phyloP scores from a whole-genome alignment of 2,888 invertebrate genomes.

The Pollenia griseotomentosa region DNA sequence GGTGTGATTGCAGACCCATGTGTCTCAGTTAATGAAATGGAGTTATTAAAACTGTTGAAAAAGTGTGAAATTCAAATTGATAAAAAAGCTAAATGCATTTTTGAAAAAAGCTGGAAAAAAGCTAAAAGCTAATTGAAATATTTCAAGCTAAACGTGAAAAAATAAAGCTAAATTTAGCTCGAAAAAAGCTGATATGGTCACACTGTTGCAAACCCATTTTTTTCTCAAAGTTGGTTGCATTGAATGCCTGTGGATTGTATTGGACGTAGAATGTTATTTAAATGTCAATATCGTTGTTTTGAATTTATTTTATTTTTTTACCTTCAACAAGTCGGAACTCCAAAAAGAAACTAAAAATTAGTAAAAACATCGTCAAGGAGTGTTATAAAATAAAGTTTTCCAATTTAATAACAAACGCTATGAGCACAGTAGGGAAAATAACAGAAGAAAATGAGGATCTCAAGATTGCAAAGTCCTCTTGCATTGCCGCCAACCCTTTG shows the following conservation, averaged over 20 bases:
- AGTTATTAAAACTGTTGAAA: too few species aligned
- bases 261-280: slow-evolving; percentile 1
- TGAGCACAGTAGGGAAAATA: slow-evolving; percentile 25
- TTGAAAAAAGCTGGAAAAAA: too few species aligned
- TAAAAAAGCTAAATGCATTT: too few species aligned
- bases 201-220: too few species aligned
- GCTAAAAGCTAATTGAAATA: too few species aligned
- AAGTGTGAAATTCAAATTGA: too few species aligned
- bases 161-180: too few species aligned
- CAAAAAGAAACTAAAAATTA: neutral
- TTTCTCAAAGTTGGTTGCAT: too few species aligned
- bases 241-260: slow-evolving; percentile 24
- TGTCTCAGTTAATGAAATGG: too few species aligned
- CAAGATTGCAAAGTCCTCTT: neutral
- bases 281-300: slow-evolving; percentile 53
- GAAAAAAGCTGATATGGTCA: too few species aligned
- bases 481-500: slow-evolving; percentile 2
- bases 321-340: neutral
- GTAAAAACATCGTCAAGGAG: neutral
- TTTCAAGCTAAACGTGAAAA: too few species aligned
- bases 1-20: too few species aligned
- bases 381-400: neutral
- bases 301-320: slow-evolving; percentile 50
- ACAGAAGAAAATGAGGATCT: slow-evolving; percentile 17
- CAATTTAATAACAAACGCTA: neutral